Evolutionary conservation across 2,888 invertebrate genomes (phyloP), one percentile per base, ranked within the genome.

Genomic region (Meliscaeva auricollis): DNA sequence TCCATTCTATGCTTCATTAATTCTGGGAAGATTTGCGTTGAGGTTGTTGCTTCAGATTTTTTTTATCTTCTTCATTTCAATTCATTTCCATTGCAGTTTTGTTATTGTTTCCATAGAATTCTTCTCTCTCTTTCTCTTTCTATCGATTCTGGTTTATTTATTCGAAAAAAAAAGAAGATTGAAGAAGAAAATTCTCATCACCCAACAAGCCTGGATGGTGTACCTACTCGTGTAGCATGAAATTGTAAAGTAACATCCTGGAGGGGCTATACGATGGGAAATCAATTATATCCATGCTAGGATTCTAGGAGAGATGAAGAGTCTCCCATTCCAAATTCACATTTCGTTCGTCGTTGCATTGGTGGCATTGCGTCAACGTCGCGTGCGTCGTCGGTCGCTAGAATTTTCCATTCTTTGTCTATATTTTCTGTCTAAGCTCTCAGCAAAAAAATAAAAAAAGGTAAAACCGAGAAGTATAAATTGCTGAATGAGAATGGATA

Each of bases 121-220:
- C n/a, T 79, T 46, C 3, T 74, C 4, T 60, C 17, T 20, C 20
- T 17, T 13, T 17, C 22, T n/a, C 17, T 41, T 11, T 41, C 6
- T 20, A 48, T 35, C 60, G 58, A 58, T 56, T 41, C 17, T 54
- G 15, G 3, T 22, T 54, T 38, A 6, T 52, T 30, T 38, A 2
- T 41, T 13, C 17, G 17, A 54, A 38, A 38, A 38, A 38, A 38
- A 38, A 38, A 3, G 38, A 38, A 11, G 60, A 76, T 41, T 76
- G 68, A 58, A 69, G 81, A 81, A 81, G 85, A 85, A 85, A 76
- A 75, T 76, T 80, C 80, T 60, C 72, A 80, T 80, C 79, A 72
- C 72, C 62, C 60, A 80, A 60, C 52, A 70, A 70, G 62, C 60
- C 69, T 64, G n/a, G n/a, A n/a, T 26, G 26, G 41, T 41, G 30